Conservation (phyloP, 2,113 vertebrate species). For the Anguilla rostrata region DNA sequence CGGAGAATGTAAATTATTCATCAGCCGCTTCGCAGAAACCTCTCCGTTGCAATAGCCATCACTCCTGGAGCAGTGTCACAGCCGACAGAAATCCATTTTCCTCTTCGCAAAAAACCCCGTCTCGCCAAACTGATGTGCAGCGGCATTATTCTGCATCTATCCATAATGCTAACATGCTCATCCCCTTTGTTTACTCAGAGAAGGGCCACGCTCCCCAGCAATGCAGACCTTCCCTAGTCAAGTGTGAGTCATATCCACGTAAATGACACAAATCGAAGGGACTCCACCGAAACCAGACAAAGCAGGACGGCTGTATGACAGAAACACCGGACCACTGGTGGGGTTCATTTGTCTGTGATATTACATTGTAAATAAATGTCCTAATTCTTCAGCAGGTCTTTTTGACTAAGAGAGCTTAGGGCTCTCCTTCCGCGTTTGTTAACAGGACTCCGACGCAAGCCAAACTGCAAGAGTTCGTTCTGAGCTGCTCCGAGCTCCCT, state of each 20-base stretch:
- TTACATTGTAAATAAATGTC: not conserved
- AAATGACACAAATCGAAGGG: not conserved
- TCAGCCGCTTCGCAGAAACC: not conserved
- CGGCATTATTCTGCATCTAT: not conserved
- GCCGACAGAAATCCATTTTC: slow-evolving; percentile 40
- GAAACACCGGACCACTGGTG: not conserved
- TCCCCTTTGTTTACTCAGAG: not conserved
- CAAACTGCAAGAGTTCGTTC: not conserved
- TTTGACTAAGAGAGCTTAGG: not conserved
- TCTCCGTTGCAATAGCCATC: not conserved
- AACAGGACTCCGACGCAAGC: not conserved
- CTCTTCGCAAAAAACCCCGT: slow-evolving; percentile 17
- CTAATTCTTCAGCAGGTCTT: not conserved
- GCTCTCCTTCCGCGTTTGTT: not conserved
- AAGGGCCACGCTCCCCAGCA: no score
- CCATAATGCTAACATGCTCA: not conserved
- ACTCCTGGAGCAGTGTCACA: slow-evolving; percentile 19
- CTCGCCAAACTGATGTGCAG: slow-evolving; percentile 6
- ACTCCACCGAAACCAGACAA: not conserved
- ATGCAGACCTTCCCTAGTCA: not conserved
- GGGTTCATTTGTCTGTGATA: not conserved
- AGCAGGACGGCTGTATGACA: not conserved
- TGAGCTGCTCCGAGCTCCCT: not conserved
- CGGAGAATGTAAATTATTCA: not conserved
- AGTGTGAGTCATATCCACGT: not conserved